phyloP scores from a whole-genome alignment of 2,888 invertebrate species.

The Ceraclea dissimilis region DNA sequence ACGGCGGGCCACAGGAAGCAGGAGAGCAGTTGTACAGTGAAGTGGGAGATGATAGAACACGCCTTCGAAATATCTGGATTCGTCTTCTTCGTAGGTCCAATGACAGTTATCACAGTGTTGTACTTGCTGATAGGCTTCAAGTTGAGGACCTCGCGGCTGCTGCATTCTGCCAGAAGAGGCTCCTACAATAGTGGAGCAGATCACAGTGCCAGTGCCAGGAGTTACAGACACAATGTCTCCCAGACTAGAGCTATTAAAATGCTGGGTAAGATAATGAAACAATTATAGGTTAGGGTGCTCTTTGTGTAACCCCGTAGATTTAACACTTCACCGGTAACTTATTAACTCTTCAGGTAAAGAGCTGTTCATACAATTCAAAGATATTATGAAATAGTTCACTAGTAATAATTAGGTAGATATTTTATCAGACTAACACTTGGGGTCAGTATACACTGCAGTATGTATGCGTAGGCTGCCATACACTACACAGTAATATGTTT shows the following conservation, averaged over 20 bases:
- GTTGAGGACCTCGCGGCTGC: constrained; percentile 55
- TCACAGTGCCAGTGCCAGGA: constrained; percentile 34
- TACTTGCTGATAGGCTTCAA: constrained; percentile 72
- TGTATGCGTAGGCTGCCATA: too few relatives aligned
- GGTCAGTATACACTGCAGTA: too few relatives aligned
- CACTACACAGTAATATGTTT: too few relatives aligned
- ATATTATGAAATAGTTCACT: too few relatives aligned
- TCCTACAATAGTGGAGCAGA: constrained; percentile 40
- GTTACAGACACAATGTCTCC: constrained; percentile 48
- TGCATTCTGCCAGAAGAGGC: constrained; percentile 51
- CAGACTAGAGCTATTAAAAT: constrained; percentile 68
- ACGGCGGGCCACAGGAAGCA: constrained; percentile 40
- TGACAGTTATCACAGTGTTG: constrained; percentile 77
- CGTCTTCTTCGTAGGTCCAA: constrained; percentile 79
- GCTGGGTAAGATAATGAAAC: constrained; percentile 56
- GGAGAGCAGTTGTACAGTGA: constrained; percentile 50
- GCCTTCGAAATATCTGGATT: constrained; percentile 74
- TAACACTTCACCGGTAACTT: too few relatives aligned
- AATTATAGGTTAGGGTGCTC: too few relatives aligned
- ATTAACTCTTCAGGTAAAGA: too few relatives aligned
- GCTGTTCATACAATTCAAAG: too few relatives aligned
- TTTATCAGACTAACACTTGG: too few relatives aligned
- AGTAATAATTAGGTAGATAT: too few relatives aligned
- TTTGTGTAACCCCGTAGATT: too few relatives aligned
- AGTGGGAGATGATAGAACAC: constrained; percentile 53